A percentile compares a stretch with the other conserved stretches of the same genome.
Conservation (phyloP, 2,113 vertebrate genomes). For the Pavo muticus region DNA sequence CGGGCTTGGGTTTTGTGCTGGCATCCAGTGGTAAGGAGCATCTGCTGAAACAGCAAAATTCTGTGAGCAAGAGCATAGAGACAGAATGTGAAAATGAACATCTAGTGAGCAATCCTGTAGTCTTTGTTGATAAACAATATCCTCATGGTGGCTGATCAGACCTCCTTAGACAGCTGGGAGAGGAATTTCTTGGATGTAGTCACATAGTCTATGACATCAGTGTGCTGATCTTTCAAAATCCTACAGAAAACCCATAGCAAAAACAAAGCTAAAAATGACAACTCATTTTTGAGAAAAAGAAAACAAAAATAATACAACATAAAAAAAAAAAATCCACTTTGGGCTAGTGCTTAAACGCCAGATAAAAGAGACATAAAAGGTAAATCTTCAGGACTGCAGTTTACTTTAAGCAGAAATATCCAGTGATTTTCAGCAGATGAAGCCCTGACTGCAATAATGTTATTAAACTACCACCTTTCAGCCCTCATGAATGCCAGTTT, state of each 20-base stretch:
- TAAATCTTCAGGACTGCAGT: background rate
- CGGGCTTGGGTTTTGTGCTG: background rate
- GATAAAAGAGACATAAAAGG: background rate
- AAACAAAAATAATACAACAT: background rate
- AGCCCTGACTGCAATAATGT: background rate
- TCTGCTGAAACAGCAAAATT: background rate
- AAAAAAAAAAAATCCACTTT: background rate
- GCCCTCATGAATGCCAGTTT: background rate
- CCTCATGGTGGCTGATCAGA: background rate
- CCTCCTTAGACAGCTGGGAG: background rate
- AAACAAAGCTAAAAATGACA: background rate
- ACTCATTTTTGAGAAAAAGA: background rate
- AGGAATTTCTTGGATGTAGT: background rate
- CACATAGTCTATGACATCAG: accelerated
- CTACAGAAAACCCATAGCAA: background rate
- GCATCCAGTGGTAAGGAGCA: background rate
- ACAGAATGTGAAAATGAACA: background rate
- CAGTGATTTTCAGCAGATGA: background rate
- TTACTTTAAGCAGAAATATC: background rate
- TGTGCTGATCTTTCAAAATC: background rate
- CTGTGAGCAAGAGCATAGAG: background rate
- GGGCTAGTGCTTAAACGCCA: background rate
- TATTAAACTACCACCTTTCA: background rate
- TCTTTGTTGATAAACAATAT: background rate
- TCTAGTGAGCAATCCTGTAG: background rate